phyloP scores from a whole-genome alignment of 2,113 vertebrate species.

The Alligator sinensis region DNA sequence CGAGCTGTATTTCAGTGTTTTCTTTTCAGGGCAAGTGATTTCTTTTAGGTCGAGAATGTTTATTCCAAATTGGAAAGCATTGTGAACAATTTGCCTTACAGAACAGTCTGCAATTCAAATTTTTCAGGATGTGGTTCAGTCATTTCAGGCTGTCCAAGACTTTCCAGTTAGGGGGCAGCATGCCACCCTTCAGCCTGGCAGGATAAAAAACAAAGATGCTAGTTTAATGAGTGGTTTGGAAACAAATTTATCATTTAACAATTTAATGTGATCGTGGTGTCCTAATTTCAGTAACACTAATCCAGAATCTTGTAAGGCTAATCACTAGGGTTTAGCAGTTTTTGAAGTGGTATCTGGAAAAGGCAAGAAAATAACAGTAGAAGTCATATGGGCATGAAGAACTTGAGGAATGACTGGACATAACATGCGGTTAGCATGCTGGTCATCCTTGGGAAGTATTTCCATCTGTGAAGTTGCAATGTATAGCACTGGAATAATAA shows the following conservation, averaged over 20 bases:
- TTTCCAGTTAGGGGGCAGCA: background rate
- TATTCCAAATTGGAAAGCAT: background rate
- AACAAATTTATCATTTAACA: background rate
- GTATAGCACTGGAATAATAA: background rate
- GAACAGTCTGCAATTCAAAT: background rate
- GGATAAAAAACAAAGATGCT: background rate
- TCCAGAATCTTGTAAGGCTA: background rate
- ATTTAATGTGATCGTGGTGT: background rate
- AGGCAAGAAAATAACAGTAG: background rate
- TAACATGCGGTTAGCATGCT: background rate
- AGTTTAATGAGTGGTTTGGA: background rate
- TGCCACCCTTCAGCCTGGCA: background rate
- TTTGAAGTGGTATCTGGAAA: background rate
- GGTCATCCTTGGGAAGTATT: background rate
- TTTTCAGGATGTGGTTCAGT: background rate
- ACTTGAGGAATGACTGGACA: background rate
- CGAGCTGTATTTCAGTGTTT: background rate
- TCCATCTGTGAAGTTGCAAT: background rate
- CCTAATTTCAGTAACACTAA: background rate
- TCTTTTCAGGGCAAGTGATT: background rate
- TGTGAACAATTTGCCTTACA: background rate
- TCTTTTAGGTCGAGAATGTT: background rate
- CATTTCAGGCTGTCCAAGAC: background rate
- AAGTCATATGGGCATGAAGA: background rate
- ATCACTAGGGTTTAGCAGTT: background rate